Percentiles rank a stretch among this genome's conserved stretches.
Conservation (phyloP, 2,113 vertebrate genomes). For the Oryzias curvinotus region DNA sequence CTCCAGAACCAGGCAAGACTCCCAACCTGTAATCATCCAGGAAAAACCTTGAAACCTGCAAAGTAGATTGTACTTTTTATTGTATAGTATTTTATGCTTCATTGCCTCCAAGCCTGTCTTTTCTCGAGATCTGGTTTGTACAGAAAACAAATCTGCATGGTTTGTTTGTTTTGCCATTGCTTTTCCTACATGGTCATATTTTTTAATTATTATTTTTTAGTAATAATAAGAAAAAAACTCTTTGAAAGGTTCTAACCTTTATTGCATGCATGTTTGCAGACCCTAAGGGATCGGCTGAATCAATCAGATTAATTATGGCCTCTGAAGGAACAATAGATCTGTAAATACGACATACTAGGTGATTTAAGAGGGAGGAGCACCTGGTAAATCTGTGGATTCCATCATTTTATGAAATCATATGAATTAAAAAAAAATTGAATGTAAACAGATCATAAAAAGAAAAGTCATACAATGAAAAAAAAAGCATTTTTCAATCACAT, state of each 20-base stretch:
- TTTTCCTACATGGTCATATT: conserved; percentile 35
- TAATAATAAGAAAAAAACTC: conserved; percentile 31
- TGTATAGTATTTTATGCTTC: conserved; percentile 67
- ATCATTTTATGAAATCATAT: conserved; percentile 26
- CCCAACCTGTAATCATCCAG: conserved; percentile 29
- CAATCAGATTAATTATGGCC: conserved; percentile 34
- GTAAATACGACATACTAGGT: conserved; percentile 65
- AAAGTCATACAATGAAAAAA: conserved; percentile 53
- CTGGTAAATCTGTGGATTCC: conserved; percentile 41
- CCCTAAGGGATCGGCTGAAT: conserved; percentile 57
- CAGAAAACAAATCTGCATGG: conserved; percentile 29
- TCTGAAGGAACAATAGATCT: conserved; percentile 58
- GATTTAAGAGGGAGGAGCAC: conserved; percentile 37
- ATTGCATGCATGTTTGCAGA: conserved; percentile 55
- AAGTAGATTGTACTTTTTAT: conserved; percentile 63
- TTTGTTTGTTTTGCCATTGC: conserved; percentile 39
- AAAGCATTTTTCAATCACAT: conserved; percentile 43
- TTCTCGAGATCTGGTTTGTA: conserved; percentile 50
- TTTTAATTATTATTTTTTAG: conserved; percentile 36
- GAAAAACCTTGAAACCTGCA: conserved; percentile 42
- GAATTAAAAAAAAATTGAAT: conserved; percentile 32
- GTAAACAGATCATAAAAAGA: conserved; percentile 26
- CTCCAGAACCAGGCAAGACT: conserved; percentile 10
- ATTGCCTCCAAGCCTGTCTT: conserved; percentile 34
- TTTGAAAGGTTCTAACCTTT: conserved; percentile 66